Evolutionary conservation across 2,888 invertebrate species (phyloP).

Genomic region (Diadegma fenestrale): DNA sequence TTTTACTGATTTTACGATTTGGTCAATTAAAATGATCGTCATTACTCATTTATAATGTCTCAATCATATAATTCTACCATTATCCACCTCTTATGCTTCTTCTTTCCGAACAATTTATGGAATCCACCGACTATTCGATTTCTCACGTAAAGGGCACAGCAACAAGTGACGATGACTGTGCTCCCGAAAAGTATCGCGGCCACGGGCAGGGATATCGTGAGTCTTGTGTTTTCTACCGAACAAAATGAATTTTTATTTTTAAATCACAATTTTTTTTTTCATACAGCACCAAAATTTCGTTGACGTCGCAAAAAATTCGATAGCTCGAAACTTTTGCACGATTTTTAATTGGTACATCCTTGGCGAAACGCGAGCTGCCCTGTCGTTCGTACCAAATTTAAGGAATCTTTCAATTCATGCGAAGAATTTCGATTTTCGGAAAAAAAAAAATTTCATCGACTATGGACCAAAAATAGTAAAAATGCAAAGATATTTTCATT

Average conservation of each 20-base stretch:
- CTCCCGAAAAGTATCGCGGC: slow-evolving; percentile 65
- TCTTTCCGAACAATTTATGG: slow-evolving; percentile 61
- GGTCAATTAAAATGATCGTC: not conserved
- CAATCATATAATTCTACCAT: not conserved
- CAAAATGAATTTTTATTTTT: not conserved
- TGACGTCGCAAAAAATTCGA: not conserved
- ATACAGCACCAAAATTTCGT: not conserved
- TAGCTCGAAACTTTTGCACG: not conserved
- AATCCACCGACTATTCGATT: slow-evolving; percentile 67
- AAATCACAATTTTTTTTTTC: not conserved
- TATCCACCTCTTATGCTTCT: slow-evolving; percentile 62
- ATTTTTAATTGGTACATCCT: not conserved
- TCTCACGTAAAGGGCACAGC: slow-evolving; percentile 71
- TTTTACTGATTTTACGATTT: slow-evolving; percentile 59
- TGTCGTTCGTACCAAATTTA: no score
- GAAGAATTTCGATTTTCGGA: no score
- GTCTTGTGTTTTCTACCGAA: slow-evolving; percentile 45
- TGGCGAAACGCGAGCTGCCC: no score
- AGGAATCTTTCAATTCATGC: no score
- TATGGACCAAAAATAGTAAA: no score
- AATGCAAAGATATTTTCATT: no score
- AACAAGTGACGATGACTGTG: slow-evolving; percentile 70
- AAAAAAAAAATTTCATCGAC: no score
- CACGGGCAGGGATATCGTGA: slow-evolving; percentile 62
- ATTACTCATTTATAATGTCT: not conserved